phyloP scores from a whole-genome alignment of 2,113 vertebrate species.

The Myxocyprinus asiaticus region DNA sequence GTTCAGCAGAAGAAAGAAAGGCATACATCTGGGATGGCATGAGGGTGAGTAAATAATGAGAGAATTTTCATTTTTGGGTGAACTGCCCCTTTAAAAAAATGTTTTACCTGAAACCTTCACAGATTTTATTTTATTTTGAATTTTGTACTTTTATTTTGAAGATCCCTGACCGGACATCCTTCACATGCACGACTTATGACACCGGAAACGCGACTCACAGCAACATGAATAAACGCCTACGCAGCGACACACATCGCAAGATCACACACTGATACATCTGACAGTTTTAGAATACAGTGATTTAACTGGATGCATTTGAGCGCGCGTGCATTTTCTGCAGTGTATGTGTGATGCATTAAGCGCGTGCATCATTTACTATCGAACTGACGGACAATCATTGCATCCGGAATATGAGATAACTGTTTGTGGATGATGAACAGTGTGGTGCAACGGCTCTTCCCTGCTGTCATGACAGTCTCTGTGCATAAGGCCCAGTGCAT shows the following conservation, averaged over 20 bases:
- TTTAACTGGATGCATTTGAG: neutral
- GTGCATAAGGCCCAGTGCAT: neutral
- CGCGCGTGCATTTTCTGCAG: neutral
- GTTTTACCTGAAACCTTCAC: neutral
- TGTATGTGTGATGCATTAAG: neutral
- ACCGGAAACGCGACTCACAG: conserved; percentile 4
- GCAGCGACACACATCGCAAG: neutral
- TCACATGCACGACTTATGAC: neutral
- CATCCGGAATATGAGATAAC: conserved; percentile 1
- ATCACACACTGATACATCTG: neutral
- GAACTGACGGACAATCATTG: neutral
- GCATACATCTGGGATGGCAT: too few relatives aligned
- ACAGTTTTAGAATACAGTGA: neutral
- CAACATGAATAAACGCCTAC: neutral
- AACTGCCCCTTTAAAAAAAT: too few relatives aligned
- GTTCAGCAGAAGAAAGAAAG: too few relatives aligned
- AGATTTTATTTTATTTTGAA: too few relatives aligned
- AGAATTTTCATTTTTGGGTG: too few relatives aligned
- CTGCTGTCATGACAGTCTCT: too few relatives aligned
- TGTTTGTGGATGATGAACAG: neutral
- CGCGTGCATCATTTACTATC: neutral
- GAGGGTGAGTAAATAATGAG: too few relatives aligned
- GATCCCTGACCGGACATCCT: neutral
- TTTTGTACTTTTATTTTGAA: conserved; percentile 15
- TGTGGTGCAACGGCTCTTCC: too few relatives aligned